phyloP scores from a whole-genome alignment of 2,113 vertebrate species.

The Vulpes ferrilata region DNA sequence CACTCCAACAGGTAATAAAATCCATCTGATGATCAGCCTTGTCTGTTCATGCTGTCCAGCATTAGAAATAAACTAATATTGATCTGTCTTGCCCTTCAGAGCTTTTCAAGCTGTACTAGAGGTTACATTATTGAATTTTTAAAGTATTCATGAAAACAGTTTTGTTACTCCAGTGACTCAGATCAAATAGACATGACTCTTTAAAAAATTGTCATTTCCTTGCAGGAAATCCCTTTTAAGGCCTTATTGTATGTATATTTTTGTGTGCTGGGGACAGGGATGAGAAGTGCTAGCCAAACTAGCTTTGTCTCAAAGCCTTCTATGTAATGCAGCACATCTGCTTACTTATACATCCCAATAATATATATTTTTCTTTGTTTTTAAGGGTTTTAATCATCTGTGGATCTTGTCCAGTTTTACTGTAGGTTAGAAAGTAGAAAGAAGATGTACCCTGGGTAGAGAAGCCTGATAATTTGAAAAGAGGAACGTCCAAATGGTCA shows the following conservation, averaged over 20 bases:
- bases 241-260: conserved; percentile 66
- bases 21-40: conserved; percentile 78
- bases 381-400: background rate
- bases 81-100: conserved; percentile 91
- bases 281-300: background rate
- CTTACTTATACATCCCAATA: conserved; percentile 59
- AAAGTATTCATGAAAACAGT: conserved; percentile 82
- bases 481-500: background rate
- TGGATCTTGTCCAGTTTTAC: background rate
- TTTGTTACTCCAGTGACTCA: conserved; percentile 81
- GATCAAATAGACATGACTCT: conserved; percentile 85
- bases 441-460: background rate
- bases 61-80: conserved; percentile 92
- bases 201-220: conserved; percentile 82
- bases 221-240: conserved; percentile 83
- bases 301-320: conserved; percentile 55
- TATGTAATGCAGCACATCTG: conserved; percentile 46
- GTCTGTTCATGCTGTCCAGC: conserved; percentile 81
- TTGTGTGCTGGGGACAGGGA: background rate
- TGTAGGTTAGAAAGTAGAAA: background rate
- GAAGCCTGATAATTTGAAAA: background rate
- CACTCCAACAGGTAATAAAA: conserved; percentile 94
- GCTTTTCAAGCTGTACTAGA: conserved; percentile 88
- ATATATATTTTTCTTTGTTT: background rate
- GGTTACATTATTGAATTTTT: conserved; percentile 91